Evolutionary conservation across 2,113 vertebrate species (phyloP).

Genomic region (Pollachius pollachius): DNA sequence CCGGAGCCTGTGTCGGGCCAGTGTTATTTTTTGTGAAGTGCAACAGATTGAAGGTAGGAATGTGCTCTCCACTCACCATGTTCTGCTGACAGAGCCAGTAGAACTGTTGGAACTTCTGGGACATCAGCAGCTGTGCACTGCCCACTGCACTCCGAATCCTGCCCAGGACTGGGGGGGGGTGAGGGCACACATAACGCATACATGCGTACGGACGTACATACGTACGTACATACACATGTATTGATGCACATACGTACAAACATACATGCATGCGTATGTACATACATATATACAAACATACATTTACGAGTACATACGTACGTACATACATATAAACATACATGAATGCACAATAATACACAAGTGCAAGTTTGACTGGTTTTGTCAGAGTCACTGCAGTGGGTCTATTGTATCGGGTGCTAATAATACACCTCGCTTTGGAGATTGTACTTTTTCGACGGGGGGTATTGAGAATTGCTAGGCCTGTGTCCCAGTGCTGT

Average conservation of each 20-base stretch:
- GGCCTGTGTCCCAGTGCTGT: too few species aligned
- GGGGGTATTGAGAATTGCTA: too few species aligned
- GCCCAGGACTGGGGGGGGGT: slow-evolving; percentile 81
- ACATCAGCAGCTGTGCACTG: slow-evolving; percentile 98
- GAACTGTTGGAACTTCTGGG: slow-evolving; percentile 99
- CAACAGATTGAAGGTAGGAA: too few species aligned
- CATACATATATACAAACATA: background rate
- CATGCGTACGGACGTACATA: background rate
- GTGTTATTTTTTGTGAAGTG: slow-evolving; percentile 1
- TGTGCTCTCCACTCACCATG: slow-evolving; percentile 80
- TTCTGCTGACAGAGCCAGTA: slow-evolving; percentile 99
- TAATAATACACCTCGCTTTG: too few species aligned
- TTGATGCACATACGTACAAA: too few species aligned
- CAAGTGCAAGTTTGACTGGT: too few species aligned
- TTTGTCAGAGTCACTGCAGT: too few species aligned
- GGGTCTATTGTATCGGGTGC: too few species aligned
- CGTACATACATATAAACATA: background rate
- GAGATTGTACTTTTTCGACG: too few species aligned
- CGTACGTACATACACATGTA: background rate
- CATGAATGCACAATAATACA: slow-evolving; percentile 9
- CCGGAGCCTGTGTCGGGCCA: too few species aligned
- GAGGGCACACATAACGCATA: slow-evolving; percentile 21
- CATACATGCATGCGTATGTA: slow-evolving; percentile 8
- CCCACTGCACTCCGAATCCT: slow-evolving; percentile 98
- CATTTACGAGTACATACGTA: background rate